Evolutionary conservation across 2,113 vertebrate genomes (phyloP), one percentile per base, ranked within the genome.

Genomic region (Sander lucioperca): DNA sequence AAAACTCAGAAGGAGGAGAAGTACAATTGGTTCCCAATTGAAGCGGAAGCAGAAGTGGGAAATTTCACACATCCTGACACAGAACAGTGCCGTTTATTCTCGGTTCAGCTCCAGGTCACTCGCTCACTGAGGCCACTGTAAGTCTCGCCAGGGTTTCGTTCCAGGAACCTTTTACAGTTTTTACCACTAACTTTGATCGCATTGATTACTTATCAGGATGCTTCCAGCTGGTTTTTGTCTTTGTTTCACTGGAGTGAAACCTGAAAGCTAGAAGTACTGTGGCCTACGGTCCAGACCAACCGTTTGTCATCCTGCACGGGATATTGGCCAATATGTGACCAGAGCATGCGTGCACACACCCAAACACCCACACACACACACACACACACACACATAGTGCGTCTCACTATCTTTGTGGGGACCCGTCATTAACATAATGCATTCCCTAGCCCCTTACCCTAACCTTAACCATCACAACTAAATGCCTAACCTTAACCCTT

Each of bases 1-100:
- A 0, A 43, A 10, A 43, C 39, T 43, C 39, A 39, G 39, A 43
- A 2, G 39, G 39, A 43, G 12, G 50, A 66, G 33, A 58, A 72
- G 47, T 61, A 36, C 45, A 12, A 25, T 27, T 21, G 23, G 27
- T 48, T 74, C 45, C 18, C 18, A 2, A 15, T 27, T 14, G 3
- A 56, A 68, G 62, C 0, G 0, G 65, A 87, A 87, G 77, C 56
- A 75, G 70, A 83, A 86, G n/a, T 14, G 51, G 11, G 68, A 76
- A 85, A 36, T 83, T 86, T 88, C 74, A 23, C 39, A 77, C 36
- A 9, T 19, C 2, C 30, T 16, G 27, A 21, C 13, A 39, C 39
- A 13, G 54, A 19, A 27, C 54, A 1, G 3, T 2, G 11, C 19
- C 15, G 11, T 13, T 51, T 23, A 27, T 15, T 59, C 65, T 71